Evolutionary conservation across 2,797 vertebrate species (phyloP).

Genomic region (Tamandua tetradactyla): DNA sequence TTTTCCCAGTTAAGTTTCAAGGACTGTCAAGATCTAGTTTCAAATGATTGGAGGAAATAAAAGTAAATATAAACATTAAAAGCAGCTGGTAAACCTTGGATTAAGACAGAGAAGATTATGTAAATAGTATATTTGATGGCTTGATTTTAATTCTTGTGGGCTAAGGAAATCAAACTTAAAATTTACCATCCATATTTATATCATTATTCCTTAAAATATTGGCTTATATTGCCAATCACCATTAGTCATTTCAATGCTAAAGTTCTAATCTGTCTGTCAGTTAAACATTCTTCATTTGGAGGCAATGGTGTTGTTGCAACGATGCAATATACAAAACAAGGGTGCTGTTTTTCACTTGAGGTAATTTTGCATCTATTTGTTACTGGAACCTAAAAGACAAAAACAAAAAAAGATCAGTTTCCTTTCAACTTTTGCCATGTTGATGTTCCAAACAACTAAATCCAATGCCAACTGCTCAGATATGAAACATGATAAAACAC

Average conservation of each 20-base stretch:
- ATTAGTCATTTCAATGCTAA: background rate
- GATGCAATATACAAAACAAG: background rate
- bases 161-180: constrained; percentile 4
- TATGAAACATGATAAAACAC: constrained; percentile 51
- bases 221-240: background rate
- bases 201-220: constrained; percentile 18
- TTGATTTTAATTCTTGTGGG: constrained; percentile 23
- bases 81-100: constrained; percentile 27
- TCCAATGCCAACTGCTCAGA: background rate
- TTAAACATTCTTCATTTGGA: background rate
- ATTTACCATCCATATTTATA: background rate
- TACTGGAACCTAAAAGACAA: background rate
- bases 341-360: background rate
- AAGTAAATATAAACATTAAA: constrained; percentile 22
- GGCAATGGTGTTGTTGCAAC: background rate
- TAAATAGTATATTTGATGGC: constrained; percentile 20
- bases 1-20: constrained; percentile 72
- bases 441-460: constrained; percentile 17
- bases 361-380: constrained; percentile 39
- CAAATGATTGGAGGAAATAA: background rate
- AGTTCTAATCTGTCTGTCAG: background rate
- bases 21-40: constrained; percentile 51
- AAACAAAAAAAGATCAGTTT: background rate
- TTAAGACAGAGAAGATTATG: constrained; percentile 24
- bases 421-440: constrained; percentile 53